Base-by-base conservation (phyloP, 2,888 invertebrate species). In the Trimorus sp. region DNA sequence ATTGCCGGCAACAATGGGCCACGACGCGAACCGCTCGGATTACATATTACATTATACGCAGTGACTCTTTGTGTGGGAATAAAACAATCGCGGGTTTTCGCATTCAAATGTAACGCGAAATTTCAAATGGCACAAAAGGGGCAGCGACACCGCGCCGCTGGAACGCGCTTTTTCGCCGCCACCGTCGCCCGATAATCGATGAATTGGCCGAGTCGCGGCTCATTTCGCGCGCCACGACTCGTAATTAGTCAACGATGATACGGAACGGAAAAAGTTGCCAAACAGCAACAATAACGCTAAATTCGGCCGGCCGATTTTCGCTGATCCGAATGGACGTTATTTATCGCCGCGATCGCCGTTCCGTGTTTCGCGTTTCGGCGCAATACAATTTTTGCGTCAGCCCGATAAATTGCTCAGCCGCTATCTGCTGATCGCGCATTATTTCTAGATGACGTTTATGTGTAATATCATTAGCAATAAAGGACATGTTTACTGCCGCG, bases 391-490 rank as follows among this genome's bases (percentile, higher is more conserved):
- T 54, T 62, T 40, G 62, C 45, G 15, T 15, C 38, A 9, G 12
- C 42, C 40, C 66, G 53, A 79, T 79, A 73, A 79, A 79, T 68
- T 56, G 14, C 68, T 7, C 26, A 26, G 26, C n/a, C 42, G 60
- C 73, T 79, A 79, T 79, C 79, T 62, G 45, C 59, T 62, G 79
- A 68, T 71, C 66, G 56, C 62, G 68, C 36, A 53, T 79, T 73
- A 79, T 79, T 79, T 68, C 56, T 68, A 63, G 73, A 73, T 62
- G 73, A 79, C 79, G 12, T 68, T 79, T 73, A 79, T 73, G 79
- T 14, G 73, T 68, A 59, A 79, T 79, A 79, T 73, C 79, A 79
- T 79, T 79, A 73, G 66, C 78, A 73, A 79, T 73, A 79, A 73
- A 79, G 54, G 78, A 73, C 38, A 42, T 70, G 71, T 78, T 66